Conservation (phyloP, 1,140 invertebrate species). For the Solen grandis region DNA sequence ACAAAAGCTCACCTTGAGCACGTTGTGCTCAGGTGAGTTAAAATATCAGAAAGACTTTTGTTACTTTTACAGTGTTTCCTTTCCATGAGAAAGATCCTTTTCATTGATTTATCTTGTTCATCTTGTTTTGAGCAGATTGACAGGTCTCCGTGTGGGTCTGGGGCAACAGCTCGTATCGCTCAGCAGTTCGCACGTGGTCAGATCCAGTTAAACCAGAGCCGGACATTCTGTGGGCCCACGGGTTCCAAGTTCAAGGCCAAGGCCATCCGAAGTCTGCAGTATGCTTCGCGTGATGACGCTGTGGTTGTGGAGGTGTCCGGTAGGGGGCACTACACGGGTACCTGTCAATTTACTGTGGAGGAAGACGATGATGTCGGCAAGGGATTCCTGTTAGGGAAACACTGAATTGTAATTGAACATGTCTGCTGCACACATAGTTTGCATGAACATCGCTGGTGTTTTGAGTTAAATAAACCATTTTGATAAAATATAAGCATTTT, state of each 20-base stretch:
- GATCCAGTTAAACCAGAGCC: slow-evolving; percentile 66
- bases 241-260: slow-evolving; percentile 65
- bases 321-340: slow-evolving; percentile 73
- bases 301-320: slow-evolving; percentile 77
- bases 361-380: slow-evolving; percentile 69
- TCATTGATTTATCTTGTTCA: no score
- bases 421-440: no score
- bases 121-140: slow-evolving; percentile 72
- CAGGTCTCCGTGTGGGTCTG: slow-evolving; percentile 78
- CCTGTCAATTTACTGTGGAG: slow-evolving; percentile 68
- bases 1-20: no score
- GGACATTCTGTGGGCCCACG: slow-evolving; percentile 69
- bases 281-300: slow-evolving; percentile 48
- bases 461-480: no score
- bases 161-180: slow-evolving; percentile 75
- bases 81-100: no score
- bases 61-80: no score
- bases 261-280: slow-evolving; percentile 59
- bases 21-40: no score
- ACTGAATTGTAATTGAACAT: no score
- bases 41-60: no score
- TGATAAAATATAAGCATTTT: no score
- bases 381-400: slow-evolving; percentile 63
- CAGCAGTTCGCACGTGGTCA: slow-evolving; percentile 69
- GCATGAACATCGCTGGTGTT: no score